phyloP scores from a whole-genome alignment of 1,140 invertebrate genomes.

The Pentalonia nigronervosa region DNA sequence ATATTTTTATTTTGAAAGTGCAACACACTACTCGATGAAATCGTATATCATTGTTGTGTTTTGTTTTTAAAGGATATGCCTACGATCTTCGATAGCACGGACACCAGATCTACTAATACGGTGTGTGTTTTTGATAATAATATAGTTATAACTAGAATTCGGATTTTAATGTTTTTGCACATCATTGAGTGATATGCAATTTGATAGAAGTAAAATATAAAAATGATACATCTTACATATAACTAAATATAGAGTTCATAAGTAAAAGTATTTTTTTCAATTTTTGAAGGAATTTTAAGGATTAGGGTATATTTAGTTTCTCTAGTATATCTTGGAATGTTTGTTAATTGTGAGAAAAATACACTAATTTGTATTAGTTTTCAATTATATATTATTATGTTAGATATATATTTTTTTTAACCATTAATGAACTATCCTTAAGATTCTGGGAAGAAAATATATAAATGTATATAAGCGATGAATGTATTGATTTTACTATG shows the following conservation, averaged over 20 bases:
- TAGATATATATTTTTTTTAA: no score
- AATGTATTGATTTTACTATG: no score
- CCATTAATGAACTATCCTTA: no score
- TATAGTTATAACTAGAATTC: background rate
- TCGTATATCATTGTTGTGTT: slow-evolving; percentile 14
- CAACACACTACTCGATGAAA: background rate
- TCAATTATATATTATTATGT: no score
- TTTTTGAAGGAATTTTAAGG: no score
- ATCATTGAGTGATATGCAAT: background rate
- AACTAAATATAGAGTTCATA: background rate
- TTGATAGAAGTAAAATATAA: background rate
- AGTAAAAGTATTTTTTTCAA: no score
- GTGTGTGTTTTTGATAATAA: slow-evolving; percentile 48
- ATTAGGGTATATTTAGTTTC: no score
- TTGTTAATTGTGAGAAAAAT: no score
- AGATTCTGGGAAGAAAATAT: no score
- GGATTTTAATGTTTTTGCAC: background rate
- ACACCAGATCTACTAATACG: slow-evolving; percentile 42
- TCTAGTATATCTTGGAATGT: no score
- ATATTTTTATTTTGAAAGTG: background rate
- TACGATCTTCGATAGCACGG: background rate
- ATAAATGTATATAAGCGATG: no score
- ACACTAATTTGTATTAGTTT: no score
- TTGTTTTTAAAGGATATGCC: slow-evolving; percentile 49
- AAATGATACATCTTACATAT: background rate